phyloP scores from a whole-genome alignment of 1,140 invertebrate genomes.

The Bilobella aurantiaca region DNA sequence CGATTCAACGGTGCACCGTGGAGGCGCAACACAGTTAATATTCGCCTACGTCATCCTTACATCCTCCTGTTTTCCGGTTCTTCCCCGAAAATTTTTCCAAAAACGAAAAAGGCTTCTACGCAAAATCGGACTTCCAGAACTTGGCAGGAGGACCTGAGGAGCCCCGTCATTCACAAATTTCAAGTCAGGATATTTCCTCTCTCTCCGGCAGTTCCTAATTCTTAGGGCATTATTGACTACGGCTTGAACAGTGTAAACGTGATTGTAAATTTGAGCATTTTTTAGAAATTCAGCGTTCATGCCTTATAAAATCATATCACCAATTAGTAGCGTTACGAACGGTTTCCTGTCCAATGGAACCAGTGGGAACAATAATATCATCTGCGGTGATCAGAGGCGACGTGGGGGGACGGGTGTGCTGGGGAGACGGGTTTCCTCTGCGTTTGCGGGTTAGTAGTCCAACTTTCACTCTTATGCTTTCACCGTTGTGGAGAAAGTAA shows the following conservation, averaged over 20 bases:
- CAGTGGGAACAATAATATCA: constrained; percentile 1
- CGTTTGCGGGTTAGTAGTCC: constrained; percentile 18
- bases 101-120: neutral
- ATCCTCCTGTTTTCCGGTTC: neutral
- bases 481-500: neutral
- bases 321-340: neutral
- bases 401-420: constrained; percentile 15
- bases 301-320: neutral
- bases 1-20: no score
- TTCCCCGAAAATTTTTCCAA: no score
- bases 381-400: neutral
- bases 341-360: neutral
- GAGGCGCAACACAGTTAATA: no score
- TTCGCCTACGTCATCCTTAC: no score
- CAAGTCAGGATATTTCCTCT: neutral
- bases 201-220: neutral
- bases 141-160: neutral
- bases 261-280: neutral
- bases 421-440: constrained; percentile 18
- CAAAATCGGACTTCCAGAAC: no score
- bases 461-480: neutral
- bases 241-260: neutral
- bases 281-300: no score
- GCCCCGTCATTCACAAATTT: neutral
- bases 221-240: neutral